phyloP scores from a whole-genome alignment of 2,113 vertebrate genomes.

The Pogona vitticeps region DNA sequence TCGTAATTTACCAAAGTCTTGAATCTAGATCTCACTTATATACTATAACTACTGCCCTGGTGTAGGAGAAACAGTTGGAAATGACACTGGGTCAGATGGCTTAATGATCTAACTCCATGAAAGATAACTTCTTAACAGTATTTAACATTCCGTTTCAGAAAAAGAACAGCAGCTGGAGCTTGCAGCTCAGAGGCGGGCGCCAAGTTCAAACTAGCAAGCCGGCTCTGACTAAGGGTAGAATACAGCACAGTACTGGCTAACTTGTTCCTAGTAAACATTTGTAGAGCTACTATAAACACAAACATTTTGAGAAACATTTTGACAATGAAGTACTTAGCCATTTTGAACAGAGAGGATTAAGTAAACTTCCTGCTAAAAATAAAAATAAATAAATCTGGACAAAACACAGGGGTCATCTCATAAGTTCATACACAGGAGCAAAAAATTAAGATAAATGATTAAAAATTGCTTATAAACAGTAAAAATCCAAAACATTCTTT shows the following conservation, averaged over 20 bases:
- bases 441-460: background rate
- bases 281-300: background rate
- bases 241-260: background rate
- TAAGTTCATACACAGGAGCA: background rate
- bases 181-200: background rate
- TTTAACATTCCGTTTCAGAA: background rate
- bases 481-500: constrained; percentile 1
- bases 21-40: background rate
- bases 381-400: background rate
- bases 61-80: background rate
- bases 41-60: background rate
- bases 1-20: background rate
- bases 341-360: background rate
- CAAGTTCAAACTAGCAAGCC: background rate
- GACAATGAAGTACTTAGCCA: background rate
- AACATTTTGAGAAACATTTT: background rate
- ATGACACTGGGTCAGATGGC: background rate
- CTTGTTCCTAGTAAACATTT: background rate
- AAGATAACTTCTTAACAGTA: background rate
- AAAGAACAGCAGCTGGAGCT: background rate
- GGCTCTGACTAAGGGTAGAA: background rate
- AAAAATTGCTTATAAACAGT: background rate
- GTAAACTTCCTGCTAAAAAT: background rate
- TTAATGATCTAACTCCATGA: background rate
- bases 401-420: background rate